Percentiles rank a stretch among this genome's conserved stretches.
phyloP scores from a whole-genome alignment of 2,797 vertebrate genomes.

The Heteromormyrus szaboi region DNA sequence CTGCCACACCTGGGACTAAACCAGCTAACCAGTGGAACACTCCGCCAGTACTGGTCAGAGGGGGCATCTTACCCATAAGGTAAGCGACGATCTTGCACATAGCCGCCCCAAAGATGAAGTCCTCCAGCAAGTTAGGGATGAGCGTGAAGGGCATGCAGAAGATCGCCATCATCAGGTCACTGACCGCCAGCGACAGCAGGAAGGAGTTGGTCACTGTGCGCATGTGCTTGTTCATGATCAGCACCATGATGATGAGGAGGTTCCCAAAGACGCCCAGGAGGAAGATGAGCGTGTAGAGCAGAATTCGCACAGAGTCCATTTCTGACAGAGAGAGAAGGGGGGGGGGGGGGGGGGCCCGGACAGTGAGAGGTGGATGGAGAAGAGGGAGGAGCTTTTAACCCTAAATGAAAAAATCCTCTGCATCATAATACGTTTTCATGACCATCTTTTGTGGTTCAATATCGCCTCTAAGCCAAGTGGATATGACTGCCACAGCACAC shows the following conservation, averaged over 20 bases:
- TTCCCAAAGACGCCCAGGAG: slow-evolving; percentile 83
- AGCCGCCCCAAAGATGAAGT: slow-evolving; percentile 84
- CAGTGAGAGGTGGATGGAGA: not conserved
- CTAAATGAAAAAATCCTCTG: not conserved
- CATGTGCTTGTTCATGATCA: slow-evolving; percentile 80
- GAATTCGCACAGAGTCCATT: slow-evolving; percentile 64
- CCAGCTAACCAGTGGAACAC: not conserved
- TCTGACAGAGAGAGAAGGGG: slow-evolving; percentile 37
- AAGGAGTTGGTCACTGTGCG: slow-evolving; percentile 92
- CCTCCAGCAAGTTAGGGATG: slow-evolving; percentile 82
- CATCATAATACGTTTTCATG: not conserved
- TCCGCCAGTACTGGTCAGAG: not conserved
- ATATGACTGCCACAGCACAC: too few relatives aligned
- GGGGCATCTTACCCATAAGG: slow-evolving; percentile 75
- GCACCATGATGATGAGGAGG: slow-evolving; percentile 78
- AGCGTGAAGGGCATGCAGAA: slow-evolving; percentile 95
- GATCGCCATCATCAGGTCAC: slow-evolving; percentile 85
- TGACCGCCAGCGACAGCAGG: slow-evolving; percentile 86
- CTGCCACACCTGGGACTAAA: not conserved
- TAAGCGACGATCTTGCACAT: slow-evolving; percentile 88
- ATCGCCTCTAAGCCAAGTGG: not conserved
- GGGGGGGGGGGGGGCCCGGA: not conserved
- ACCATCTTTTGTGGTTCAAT: not conserved
- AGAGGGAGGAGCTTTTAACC: not conserved
- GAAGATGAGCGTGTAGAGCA: slow-evolving; percentile 83